phyloP scores from a whole-genome alignment of 2,888 invertebrate species.

The Chromoteleia sp. region DNA sequence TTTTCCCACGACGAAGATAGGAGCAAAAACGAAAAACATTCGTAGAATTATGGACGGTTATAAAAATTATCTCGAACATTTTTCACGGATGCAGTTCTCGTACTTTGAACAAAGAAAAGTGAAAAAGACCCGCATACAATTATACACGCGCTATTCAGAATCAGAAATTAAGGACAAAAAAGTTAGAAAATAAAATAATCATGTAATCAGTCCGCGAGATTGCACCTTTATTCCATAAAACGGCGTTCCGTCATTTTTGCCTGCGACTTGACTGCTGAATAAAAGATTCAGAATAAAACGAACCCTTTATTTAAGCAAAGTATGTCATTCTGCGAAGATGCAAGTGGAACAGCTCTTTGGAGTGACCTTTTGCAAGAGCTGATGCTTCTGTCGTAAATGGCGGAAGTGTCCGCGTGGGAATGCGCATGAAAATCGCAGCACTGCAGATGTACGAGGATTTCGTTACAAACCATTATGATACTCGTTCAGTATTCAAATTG shows the following conservation, averaged over 20 bases:
- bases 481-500: conserved; percentile 33
- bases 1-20: background rate
- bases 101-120: too few species aligned
- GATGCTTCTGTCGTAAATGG: conserved; percentile 58
- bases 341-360: conserved; percentile 53
- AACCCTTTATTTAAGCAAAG: conserved; percentile 63
- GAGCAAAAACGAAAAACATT: background rate
- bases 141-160: too few species aligned
- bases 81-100: background rate
- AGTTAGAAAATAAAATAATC: conserved; percentile 21
- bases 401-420: conserved; percentile 49
- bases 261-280: conserved; percentile 35
- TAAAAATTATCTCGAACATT: conserved; percentile 1
- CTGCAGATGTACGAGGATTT: conserved; percentile 33
- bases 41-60: background rate
- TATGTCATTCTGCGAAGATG: conserved; percentile 60
- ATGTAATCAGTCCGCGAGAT: conserved; percentile 13
- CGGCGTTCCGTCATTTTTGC: conserved; percentile 20
- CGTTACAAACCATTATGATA: conserved; percentile 37
- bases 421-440: conserved; percentile 50
- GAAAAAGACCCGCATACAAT: too few species aligned
- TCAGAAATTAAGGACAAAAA: background rate
- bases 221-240: conserved; percentile 17
- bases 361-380: conserved; percentile 59
- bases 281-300: conserved; percentile 52